Percentiles rank a stretch among this genome's conserved stretches.
Evolutionary conservation across 2,888 invertebrate genomes (phyloP).

Genomic region (Junonia oenone): DNA sequence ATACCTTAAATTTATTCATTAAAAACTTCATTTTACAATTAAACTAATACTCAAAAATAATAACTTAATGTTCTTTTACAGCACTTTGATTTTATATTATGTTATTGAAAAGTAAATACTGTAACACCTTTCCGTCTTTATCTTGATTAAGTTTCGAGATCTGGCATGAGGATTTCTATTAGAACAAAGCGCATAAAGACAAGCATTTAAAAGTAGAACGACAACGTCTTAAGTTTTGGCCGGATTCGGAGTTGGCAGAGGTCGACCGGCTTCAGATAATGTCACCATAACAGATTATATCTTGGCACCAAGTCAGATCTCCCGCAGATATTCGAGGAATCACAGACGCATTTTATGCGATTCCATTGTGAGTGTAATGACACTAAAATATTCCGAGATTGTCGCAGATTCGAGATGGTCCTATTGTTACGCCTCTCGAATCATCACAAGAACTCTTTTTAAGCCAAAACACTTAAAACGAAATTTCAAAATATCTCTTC

Average conservation of each 20-base stretch:
- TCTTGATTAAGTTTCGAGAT: constrained; percentile 12
- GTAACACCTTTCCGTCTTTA: constrained; percentile 6
- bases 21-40: too few species aligned
- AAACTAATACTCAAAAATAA: too few species aligned
- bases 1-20: too few species aligned
- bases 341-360: constrained; percentile 51
- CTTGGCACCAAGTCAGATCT: constrained; percentile 61
- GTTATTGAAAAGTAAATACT: too few species aligned
- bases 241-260: constrained; percentile 61
- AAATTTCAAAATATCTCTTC: too few species aligned
- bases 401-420: constrained; percentile 4
- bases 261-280: constrained; percentile 56
- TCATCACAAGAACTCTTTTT: constrained; percentile 1
- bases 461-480: too few species aligned
- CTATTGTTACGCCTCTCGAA: constrained; percentile 12
- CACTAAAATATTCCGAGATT: constrained; percentile 16
- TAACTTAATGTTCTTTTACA: too few species aligned
- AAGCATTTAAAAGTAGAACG: constrained; percentile 44
- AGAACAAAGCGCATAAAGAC: constrained; percentile 32
- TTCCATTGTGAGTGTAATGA: constrained; percentile 38
- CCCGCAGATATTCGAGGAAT: constrained; percentile 52
- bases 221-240: constrained; percentile 60
- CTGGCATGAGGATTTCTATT: constrained; percentile 26
- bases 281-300: constrained; percentile 77
- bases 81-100: too few species aligned